These are phyloP conservation scores for Euzophera pinguis DNA, from an alignment of 2,888 invertebrate species.

Conservation along the genomic window DNA sequence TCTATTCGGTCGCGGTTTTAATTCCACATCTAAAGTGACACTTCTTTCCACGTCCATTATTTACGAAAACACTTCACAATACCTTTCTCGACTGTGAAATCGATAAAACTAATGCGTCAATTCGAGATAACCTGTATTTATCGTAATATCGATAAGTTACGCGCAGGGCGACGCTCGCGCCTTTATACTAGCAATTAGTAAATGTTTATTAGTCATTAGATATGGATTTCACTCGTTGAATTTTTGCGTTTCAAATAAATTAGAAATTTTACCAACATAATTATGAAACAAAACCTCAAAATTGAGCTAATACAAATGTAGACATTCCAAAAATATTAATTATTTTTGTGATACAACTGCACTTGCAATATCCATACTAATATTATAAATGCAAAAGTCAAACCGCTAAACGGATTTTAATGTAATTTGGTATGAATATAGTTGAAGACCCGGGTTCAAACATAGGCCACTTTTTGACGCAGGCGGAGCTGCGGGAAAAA, in stretches of 20 bases:
- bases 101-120: constrained; percentile 65
- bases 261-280: too few species aligned
- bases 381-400: too few species aligned
- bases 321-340: too few species aligned
- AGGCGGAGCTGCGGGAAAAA: too few species aligned
- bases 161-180: neutral
- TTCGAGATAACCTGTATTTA: constrained; percentile 45
- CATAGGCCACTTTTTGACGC: too few species aligned
- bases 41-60: constrained; percentile 34
- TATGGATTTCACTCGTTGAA: neutral
- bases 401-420: too few species aligned
- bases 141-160: neutral
- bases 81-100: constrained; percentile 19
- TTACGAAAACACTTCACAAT: constrained; percentile 9
- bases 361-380: too few species aligned
- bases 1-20: constrained; percentile 42
- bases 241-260: neutral
- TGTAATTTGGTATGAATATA: too few species aligned
- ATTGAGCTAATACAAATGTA: too few species aligned
- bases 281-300: too few species aligned
- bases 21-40: constrained; percentile 30
- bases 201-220: neutral
- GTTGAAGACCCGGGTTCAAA: too few species aligned
- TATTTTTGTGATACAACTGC: too few species aligned
- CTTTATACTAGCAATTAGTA: neutral